phyloP scores from a whole-genome alignment of 1,140 invertebrate species.

The Sesamia nonagrioides region DNA sequence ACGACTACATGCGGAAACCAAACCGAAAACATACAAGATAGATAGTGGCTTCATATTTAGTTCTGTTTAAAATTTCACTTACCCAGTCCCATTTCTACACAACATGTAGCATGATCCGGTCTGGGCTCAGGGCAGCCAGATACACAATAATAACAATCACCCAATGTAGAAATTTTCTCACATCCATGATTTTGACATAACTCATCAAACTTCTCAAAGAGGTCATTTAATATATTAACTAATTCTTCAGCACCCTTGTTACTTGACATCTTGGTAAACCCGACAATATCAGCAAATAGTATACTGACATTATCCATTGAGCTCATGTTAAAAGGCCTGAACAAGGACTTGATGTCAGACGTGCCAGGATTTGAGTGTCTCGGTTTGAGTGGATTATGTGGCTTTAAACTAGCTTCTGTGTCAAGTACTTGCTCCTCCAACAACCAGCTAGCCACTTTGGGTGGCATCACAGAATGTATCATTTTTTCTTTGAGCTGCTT shows the following conservation, averaged over 20 bases:
- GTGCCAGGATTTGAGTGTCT: constrained; percentile 88
- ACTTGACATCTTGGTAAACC: constrained; percentile 98
- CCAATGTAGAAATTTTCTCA: constrained; percentile 97
- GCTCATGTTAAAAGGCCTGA: constrained; percentile 98
- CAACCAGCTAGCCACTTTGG: constrained; percentile 95
- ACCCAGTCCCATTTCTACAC: constrained; percentile 95
- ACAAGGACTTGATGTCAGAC: constrained; percentile 93
- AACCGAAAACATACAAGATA: too few species aligned
- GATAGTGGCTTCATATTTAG: background rate
- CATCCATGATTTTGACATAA: constrained; percentile 94
- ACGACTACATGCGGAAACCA: too few species aligned
- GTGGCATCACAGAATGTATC: constrained; percentile 99
- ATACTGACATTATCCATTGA: constrained; percentile 98
- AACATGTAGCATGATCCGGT: constrained; percentile 95
- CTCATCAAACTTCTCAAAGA: constrained; percentile 98
- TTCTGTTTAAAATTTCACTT: constrained; percentile 69
- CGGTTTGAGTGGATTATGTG: constrained; percentile 78
- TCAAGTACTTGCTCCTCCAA: constrained; percentile 91
- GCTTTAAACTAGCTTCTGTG: constrained; percentile 80
- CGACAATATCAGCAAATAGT: constrained; percentile 99
- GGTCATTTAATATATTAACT: constrained; percentile 96
- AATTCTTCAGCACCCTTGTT: constrained; percentile 97
- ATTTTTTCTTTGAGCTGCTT: constrained; percentile 98
- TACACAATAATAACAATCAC: constrained; percentile 98
- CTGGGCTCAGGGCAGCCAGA: constrained; percentile 96